Percentiles rank a stretch among this genome's conserved stretches.
phyloP scores from a whole-genome alignment of 2,113 vertebrate genomes.

The Echinops telfairi region DNA sequence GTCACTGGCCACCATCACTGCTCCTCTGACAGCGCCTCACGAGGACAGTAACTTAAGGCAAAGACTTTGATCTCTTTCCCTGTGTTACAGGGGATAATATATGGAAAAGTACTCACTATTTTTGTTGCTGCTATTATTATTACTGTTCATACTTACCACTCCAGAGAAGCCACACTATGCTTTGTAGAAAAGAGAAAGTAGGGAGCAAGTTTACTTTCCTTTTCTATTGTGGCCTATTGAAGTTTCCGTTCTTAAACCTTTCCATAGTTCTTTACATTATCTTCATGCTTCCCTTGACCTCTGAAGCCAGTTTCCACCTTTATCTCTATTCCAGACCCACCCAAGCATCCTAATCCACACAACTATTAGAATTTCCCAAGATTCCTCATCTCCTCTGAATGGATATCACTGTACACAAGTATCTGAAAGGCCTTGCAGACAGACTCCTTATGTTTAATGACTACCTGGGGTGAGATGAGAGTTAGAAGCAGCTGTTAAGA shows the following conservation, averaged over 20 bases:
- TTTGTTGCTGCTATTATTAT: not conserved
- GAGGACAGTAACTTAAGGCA: not conserved
- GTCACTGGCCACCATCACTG: not conserved
- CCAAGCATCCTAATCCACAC: not conserved
- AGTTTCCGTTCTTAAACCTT: not conserved
- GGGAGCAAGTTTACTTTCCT: slow-evolving; percentile 4
- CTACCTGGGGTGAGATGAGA: not conserved
- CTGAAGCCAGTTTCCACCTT: not conserved
- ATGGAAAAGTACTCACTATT: slow-evolving; percentile 31
- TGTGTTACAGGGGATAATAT: slow-evolving; percentile 41
- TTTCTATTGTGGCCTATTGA: slow-evolving; percentile 14
- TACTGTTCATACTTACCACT: slow-evolving; percentile 32
- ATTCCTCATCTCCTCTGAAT: slow-evolving; percentile 13
- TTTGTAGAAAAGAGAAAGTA: slow-evolving; percentile 11
- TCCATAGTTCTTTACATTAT: not conserved
- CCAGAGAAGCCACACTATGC: slow-evolving; percentile 2
- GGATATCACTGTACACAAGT: not conserved
- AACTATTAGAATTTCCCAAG: slow-evolving; percentile 45
- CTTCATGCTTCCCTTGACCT: slow-evolving; percentile 45
- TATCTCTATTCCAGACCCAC: not conserved
- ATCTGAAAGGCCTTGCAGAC: not conserved
- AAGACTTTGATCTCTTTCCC: slow-evolving; percentile 36
- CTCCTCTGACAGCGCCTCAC: too few species aligned
- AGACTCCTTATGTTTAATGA: not conserved
- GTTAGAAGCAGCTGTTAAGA: slow-evolving; percentile 15